Percentiles rank a stretch among this genome's conserved stretches.
These are phyloP conservation scores for Rhorus exstirpatorius DNA, from an alignment of 2,888 invertebrate species.

Conservation along the genomic window DNA sequence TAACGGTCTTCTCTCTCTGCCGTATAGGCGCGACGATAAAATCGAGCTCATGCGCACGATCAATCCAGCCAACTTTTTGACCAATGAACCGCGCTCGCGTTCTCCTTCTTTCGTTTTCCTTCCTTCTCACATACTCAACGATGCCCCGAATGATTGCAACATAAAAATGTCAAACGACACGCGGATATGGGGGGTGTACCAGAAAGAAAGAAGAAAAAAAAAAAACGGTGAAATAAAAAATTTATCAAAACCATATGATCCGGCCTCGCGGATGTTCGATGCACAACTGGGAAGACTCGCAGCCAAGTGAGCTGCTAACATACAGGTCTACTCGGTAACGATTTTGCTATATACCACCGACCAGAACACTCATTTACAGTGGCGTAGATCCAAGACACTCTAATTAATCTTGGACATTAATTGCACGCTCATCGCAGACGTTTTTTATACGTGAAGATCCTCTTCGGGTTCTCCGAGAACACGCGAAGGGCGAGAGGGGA, in stretches of 20 bases:
- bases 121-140: not conserved
- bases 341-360: slow-evolving; percentile 77
- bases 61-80: slow-evolving; percentile 2
- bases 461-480: not conserved
- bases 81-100: slow-evolving; percentile 2
- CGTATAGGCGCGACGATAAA: slow-evolving; percentile 42
- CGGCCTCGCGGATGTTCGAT: slow-evolving; percentile 83
- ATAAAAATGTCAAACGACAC: not conserved
- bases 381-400: slow-evolving; percentile 77
- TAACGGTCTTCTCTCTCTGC: slow-evolving; percentile 73
- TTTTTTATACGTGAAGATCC: not conserved
- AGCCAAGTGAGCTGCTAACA: slow-evolving; percentile 63
- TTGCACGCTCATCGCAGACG: slow-evolving; percentile 67
- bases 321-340: slow-evolving; percentile 78
- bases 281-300: slow-evolving; percentile 79
- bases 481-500: not conserved
- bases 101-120: not conserved
- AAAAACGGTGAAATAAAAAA: slow-evolving; percentile 17
- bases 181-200: not conserved
- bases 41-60: slow-evolving; percentile 11
- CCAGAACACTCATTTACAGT: slow-evolving; percentile 75
- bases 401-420: slow-evolving; percentile 72
- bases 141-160: not conserved
- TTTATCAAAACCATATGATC: slow-evolving; percentile 62
- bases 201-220: slow-evolving; percentile 4